Evolutionary conservation across 2,113 vertebrate genomes (phyloP).

Genomic region (Trogon surrucura): DNA sequence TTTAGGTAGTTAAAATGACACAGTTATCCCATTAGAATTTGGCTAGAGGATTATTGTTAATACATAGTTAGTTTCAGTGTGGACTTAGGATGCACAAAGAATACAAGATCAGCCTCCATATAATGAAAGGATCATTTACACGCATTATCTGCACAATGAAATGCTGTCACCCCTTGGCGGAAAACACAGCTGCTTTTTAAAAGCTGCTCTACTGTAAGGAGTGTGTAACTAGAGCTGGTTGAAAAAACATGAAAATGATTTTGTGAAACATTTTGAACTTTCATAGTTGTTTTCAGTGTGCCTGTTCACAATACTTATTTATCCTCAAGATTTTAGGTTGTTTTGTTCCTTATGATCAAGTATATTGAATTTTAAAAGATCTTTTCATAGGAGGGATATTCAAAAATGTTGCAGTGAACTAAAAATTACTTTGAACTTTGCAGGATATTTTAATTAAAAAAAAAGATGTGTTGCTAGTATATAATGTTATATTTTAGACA

Average conservation of each 20-base stretch:
- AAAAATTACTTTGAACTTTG: background rate
- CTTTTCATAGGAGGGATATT: background rate
- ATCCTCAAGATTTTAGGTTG: background rate
- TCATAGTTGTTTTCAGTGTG: background rate
- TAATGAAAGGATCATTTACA: constrained; percentile 65
- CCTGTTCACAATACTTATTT: background rate
- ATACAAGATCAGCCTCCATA: constrained; percentile 30
- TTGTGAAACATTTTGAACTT: constrained; percentile 17
- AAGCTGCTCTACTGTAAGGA: constrained; percentile 41
- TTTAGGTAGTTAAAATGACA: constrained; percentile 1
- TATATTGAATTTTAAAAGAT: background rate
- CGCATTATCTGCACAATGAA: constrained; percentile 48
- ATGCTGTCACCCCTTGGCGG: constrained; percentile 35
- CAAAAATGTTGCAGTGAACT: background rate
- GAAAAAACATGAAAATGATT: background rate
- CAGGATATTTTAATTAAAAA: background rate
- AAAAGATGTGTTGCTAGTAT: background rate
- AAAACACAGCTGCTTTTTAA: constrained; percentile 60
- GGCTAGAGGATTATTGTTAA: constrained; percentile 28
- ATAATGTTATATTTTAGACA: background rate
- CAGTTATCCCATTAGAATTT: constrained; percentile 36
- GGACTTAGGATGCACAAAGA: constrained; percentile 49
- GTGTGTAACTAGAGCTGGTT: background rate
- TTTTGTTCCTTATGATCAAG: background rate
- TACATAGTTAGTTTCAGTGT: constrained; percentile 6